Conservation (phyloP, 2,113 vertebrate species). For the Natator depressus region DNA sequence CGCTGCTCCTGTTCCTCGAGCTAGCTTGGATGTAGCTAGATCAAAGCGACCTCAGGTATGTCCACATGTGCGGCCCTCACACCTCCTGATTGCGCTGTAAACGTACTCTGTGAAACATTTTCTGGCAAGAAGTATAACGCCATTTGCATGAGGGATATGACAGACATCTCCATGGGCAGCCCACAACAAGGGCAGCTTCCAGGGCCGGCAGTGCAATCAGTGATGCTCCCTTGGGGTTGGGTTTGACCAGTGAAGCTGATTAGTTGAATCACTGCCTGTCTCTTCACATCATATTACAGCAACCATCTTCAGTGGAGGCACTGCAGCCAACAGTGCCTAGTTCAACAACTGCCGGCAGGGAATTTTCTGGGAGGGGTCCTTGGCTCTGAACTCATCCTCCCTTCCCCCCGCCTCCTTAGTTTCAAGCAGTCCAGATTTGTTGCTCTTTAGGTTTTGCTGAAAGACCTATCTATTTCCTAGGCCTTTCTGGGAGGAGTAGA, state of each 20-base stretch:
- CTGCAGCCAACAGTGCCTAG: rapidly evolving
- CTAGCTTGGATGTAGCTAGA: not conserved
- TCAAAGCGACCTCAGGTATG: not conserved
- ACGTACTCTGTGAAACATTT: not conserved
- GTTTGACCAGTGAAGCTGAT: not conserved
- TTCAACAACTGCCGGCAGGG: not conserved
- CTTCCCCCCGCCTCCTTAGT: not conserved
- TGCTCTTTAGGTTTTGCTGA: not conserved
- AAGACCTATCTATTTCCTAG: rapidly evolving
- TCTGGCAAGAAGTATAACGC: not conserved
- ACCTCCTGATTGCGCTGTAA: not conserved
- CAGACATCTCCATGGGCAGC: not conserved
- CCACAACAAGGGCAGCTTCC: not conserved
- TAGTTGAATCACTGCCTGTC: not conserved
- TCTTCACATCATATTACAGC: not conserved
- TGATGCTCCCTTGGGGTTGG: not conserved
- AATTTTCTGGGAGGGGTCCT: constrained; percentile 23
- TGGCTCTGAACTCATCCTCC: not conserved
- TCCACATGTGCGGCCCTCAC: not conserved
- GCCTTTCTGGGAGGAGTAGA: not conserved
- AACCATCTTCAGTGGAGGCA: not conserved
- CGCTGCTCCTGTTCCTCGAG: not conserved
- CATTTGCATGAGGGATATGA: not conserved
- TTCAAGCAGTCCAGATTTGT: not conserved
- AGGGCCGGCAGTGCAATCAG: not conserved